Conservation (phyloP, 2,797 vertebrate genomes). For the Phoeniculus purpureus region DNA sequence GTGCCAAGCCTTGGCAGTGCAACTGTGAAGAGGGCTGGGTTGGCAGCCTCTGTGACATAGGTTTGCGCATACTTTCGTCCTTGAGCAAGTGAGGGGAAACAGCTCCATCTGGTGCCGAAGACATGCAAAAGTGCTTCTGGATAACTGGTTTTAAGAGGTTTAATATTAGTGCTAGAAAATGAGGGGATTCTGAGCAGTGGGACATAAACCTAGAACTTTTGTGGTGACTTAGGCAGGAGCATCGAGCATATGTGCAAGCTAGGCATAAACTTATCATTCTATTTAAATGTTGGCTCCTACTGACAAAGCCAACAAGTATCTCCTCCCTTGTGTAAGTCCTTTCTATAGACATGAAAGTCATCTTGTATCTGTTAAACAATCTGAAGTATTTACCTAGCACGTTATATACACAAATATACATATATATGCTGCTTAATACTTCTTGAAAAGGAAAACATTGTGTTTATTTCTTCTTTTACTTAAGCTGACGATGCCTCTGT, state of each 20-base stretch:
- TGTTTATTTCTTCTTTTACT: background rate
- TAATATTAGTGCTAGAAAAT: background rate
- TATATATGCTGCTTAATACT: background rate
- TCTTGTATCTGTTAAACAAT: background rate
- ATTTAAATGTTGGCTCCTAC: background rate
- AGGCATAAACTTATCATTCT: background rate
- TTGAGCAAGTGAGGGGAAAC: background rate
- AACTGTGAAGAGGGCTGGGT: conserved; percentile 90
- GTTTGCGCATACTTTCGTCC: conserved; percentile 74
- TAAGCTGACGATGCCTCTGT: background rate
- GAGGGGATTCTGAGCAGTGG: background rate
- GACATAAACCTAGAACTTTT: background rate
- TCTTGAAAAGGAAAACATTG: background rate
- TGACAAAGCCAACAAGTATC: background rate
- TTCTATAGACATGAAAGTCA: background rate
- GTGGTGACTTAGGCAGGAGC: background rate
- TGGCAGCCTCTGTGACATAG: conserved; percentile 90
- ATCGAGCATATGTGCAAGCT: background rate
- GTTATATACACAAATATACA: background rate
- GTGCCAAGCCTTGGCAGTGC: conserved; percentile 91
- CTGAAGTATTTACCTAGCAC: background rate
- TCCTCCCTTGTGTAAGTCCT: background rate
- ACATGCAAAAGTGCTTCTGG: background rate
- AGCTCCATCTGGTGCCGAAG: conserved; percentile 70
- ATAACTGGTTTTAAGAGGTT: background rate